phyloP scores from a whole-genome alignment of 2,888 invertebrate species.

The Gastrophysa polygoni region DNA sequence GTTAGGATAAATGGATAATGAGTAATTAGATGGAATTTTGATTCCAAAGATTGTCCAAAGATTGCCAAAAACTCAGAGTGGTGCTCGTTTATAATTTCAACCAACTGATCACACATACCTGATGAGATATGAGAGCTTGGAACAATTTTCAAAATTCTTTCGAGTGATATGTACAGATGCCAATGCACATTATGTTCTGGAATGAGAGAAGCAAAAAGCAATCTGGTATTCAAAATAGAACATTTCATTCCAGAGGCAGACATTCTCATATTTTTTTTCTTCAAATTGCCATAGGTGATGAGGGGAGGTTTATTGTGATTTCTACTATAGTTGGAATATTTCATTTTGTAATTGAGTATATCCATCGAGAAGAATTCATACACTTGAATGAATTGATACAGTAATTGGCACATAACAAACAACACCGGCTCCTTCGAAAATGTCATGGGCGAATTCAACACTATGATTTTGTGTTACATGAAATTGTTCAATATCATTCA shows the following conservation, averaged over 20 bases:
- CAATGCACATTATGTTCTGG: constrained; percentile 10
- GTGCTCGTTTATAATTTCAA: constrained; percentile 7
- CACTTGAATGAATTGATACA: constrained; percentile 25
- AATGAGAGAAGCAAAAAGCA: constrained; percentile 24
- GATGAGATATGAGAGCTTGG: not conserved
- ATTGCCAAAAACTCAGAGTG: constrained; percentile 3
- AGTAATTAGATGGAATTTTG: constrained; percentile 8
- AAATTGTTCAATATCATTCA: constrained; percentile 28
- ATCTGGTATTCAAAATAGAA: constrained; percentile 24
- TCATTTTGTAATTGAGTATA: constrained; percentile 17
- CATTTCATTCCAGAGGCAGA: constrained; percentile 9
- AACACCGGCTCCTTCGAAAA: constrained; percentile 33
- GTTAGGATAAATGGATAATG: constrained; percentile 8
- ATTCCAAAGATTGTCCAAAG: not conserved
- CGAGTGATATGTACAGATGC: constrained; percentile 13
- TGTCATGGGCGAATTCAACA: constrained; percentile 37
- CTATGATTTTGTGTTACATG: constrained; percentile 33
- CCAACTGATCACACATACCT: not conserved
- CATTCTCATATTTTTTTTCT: not conserved
- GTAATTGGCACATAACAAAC: constrained; percentile 21
- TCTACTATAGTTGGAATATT: constrained; percentile 20
- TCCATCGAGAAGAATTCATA: constrained; percentile 26
- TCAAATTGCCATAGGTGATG: not conserved
- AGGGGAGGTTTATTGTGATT: constrained; percentile 29
- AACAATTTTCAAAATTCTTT: constrained; percentile 10